These are phyloP conservation scores for Chironex yamaguchii DNA, from an alignment of 30 jellyfish, hydroid and myxozoan genomes.

Conservation along the genomic window DNA sequence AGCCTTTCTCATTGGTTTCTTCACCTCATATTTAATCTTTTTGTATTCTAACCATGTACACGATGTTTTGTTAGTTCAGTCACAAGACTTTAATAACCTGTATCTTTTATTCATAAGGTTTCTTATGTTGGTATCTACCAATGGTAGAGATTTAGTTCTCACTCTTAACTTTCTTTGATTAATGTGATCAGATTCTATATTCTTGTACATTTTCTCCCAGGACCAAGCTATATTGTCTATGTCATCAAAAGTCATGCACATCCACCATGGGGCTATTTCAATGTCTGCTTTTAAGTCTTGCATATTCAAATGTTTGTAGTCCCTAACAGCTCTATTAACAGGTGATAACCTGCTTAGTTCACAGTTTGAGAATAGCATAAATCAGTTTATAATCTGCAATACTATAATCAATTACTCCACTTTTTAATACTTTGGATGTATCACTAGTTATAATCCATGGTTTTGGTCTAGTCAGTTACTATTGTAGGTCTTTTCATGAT, in stretches of 20 bases:
- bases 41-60: conserved; percentile 32
- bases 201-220: conserved; percentile 66
- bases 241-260: conserved; percentile 37
- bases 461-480: conserved; percentile 49
- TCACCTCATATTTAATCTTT: conserved; percentile 43
- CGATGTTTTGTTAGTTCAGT: conserved; percentile 51
- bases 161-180: conserved; percentile 55
- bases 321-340: not conserved
- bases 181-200: conserved; percentile 59
- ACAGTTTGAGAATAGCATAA: not conserved
- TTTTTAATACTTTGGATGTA: conserved; percentile 1
- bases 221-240: conserved; percentile 56
- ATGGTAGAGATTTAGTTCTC: conserved; percentile 53
- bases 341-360: too few relatives aligned
- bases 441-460: too few relatives aligned
- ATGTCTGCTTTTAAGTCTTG: conserved; percentile 17
- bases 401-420: conserved; percentile 31
- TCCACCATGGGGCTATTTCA: conserved; percentile 54
- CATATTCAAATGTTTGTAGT: not conserved
- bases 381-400: conserved; percentile 23
- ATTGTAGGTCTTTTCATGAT: conserved; percentile 50
- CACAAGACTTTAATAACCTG: conserved; percentile 45
- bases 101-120: conserved; percentile 42
- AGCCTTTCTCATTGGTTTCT: conserved; percentile 31
- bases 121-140: conserved; percentile 69